Percentiles rank a stretch among this genome's conserved stretches.
These are phyloP conservation scores for Drosophila longiperda DNA, from an alignment of 2,888 invertebrate genomes.

Conservation along the genomic window DNA sequence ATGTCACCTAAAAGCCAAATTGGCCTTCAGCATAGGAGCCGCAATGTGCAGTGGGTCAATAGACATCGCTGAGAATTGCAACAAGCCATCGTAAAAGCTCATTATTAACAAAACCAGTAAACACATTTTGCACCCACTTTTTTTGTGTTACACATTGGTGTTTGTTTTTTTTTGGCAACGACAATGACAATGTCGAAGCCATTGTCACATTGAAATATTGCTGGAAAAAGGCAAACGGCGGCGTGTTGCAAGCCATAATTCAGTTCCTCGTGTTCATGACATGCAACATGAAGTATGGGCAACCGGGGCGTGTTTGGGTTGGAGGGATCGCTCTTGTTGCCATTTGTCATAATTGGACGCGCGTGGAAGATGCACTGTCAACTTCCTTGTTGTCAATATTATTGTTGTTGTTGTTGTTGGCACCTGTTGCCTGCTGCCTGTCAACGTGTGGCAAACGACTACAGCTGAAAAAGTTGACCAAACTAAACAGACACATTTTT, in stretches of 20 bases:
- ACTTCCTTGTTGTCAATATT: slow-evolving; percentile 72
- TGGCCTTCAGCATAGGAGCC: slow-evolving; percentile 42
- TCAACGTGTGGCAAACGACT: slow-evolving; percentile 59
- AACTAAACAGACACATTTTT: slow-evolving; percentile 43
- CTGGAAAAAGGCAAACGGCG: slow-evolving; percentile 26
- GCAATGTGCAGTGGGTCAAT: slow-evolving; percentile 30
- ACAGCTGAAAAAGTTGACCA: slow-evolving; percentile 39
- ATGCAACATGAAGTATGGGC: slow-evolving; percentile 43
- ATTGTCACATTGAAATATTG: slow-evolving; percentile 22
- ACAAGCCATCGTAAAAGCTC: slow-evolving; percentile 30
- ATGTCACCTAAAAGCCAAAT: slow-evolving; percentile 29
- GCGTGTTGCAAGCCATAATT: slow-evolving; percentile 65
- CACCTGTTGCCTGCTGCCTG: slow-evolving; percentile 26
- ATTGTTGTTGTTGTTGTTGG: slow-evolving; percentile 54
- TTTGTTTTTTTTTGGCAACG: slow-evolving; percentile 17
- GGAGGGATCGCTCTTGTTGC: slow-evolving; percentile 32
- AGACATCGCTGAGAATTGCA: slow-evolving; percentile 39
- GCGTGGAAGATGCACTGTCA: slow-evolving; percentile 70
- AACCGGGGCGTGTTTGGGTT: neutral
- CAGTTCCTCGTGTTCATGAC: slow-evolving; percentile 58
- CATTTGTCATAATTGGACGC: slow-evolving; percentile 74
- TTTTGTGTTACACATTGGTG: slow-evolving; percentile 39
- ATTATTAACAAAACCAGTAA: slow-evolving; percentile 31
- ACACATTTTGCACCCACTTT: slow-evolving; percentile 25
- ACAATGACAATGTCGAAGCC: slow-evolving; percentile 63